A percentile compares a stretch with the other conserved stretches of the same genome.
Conservation (phyloP, 2,888 invertebrate genomes). For the Leucoptera coffeella region DNA sequence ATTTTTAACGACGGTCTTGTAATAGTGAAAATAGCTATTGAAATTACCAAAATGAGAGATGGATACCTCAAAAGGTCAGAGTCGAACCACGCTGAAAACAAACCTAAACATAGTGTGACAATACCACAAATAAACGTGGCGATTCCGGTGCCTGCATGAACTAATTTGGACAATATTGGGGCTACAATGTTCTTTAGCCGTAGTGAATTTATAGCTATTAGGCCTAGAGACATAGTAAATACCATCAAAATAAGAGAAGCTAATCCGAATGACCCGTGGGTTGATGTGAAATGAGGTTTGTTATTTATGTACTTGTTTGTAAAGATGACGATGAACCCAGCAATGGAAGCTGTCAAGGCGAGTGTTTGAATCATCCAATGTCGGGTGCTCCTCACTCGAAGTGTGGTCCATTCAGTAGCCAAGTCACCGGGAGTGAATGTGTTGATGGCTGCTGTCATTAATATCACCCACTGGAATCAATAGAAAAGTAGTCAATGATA, state of each 20-base stretch:
- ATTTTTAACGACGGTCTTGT: no score
- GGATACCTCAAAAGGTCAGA: conserved; percentile 27
- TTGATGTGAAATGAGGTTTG: conserved; percentile 24
- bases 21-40: conserved; percentile 29
- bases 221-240: conserved; percentile 33
- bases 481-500: conserved; percentile 1
- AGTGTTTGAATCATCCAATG: conserved; percentile 41
- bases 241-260: conserved; percentile 28
- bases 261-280: conserved; percentile 40
- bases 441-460: conserved; percentile 43
- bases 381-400: conserved; percentile 34
- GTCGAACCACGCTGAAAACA: conserved; percentile 33
- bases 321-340: conserved; percentile 33
- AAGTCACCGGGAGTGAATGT: conserved; percentile 40
- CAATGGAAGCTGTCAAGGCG: conserved; percentile 16
- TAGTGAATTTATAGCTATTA: conserved; percentile 35
- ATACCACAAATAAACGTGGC: conserved; percentile 31
- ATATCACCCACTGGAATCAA: conserved; percentile 34
- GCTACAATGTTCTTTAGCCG: conserved; percentile 35
- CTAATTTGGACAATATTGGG: conserved; percentile 36
- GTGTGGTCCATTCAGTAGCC: conserved; percentile 49
- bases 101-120: conserved; percentile 27
- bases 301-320: conserved; percentile 27
- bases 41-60: conserved; percentile 20
- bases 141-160: conserved; percentile 34